Percentiles rank a stretch among this genome's conserved stretches.
phyloP scores from a whole-genome alignment of 2,797 vertebrate species.

The Macropodus opercularis region DNA sequence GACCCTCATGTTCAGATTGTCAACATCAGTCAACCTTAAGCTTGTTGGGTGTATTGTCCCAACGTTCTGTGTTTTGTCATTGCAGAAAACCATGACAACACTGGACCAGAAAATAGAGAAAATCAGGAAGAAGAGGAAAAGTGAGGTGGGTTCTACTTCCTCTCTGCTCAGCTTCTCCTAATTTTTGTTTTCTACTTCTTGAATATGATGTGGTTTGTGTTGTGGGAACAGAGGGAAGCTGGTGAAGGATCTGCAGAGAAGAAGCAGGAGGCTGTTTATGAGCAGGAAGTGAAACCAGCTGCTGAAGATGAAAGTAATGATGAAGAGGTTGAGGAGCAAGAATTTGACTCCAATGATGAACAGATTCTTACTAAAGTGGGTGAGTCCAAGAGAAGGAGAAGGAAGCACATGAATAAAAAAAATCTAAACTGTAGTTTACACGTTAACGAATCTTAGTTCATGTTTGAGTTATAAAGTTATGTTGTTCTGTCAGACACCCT shows the following conservation, averaged over 20 bases:
- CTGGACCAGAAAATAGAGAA: constrained; percentile 96
- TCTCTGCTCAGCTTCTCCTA: not conserved
- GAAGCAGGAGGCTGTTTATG: constrained; percentile 41
- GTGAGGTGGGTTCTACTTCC: constrained; percentile 82
- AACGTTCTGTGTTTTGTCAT: constrained; percentile 7
- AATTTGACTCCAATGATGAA: constrained; percentile 88
- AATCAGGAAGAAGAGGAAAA: constrained; percentile 89
- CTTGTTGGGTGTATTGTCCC: too few relatives aligned
- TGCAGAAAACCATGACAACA: constrained; percentile 88
- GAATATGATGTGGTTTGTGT: not conserved
- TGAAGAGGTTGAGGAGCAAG: constrained; percentile 63
- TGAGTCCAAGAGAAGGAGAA: constrained; percentile 48
- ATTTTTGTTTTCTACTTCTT: not conserved
- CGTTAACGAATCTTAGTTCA: too few relatives aligned
- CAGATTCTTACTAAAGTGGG: constrained; percentile 90
- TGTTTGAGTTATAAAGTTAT: too few relatives aligned
- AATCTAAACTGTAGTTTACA: too few relatives aligned
- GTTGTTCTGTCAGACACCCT: constrained; percentile 82
- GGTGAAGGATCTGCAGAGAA: constrained; percentile 51
- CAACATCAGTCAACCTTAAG: too few relatives aligned
- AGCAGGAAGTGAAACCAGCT: constrained; percentile 53
- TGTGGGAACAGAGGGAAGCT: constrained; percentile 79
- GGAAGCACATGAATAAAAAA: not conserved
- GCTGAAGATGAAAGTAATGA: constrained; percentile 61
- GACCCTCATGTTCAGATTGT: too few relatives aligned